These are phyloP conservation scores for Calameuta idolon DNA, from an alignment of 2,888 invertebrate genomes.

Conservation along the genomic window DNA sequence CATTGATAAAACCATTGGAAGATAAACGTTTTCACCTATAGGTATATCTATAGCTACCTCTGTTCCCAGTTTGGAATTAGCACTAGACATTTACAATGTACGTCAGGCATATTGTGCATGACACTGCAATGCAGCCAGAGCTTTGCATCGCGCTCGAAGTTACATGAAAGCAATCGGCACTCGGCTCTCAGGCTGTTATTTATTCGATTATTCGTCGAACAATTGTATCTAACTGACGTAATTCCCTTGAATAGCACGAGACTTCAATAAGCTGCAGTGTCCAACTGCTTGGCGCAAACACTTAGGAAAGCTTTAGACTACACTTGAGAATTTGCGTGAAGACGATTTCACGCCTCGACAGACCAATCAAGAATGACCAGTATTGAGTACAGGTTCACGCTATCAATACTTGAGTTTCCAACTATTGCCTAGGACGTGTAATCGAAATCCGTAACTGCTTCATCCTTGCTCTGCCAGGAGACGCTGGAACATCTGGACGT, in stretches of 20 bases:
- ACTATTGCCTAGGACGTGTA: not conserved
- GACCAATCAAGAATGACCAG: not conserved
- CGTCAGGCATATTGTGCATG: not conserved
- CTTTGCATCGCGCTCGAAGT: not conserved
- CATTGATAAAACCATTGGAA: not conserved
- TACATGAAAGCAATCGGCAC: not conserved
- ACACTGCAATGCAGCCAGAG: not conserved
- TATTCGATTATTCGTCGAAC: slow-evolving; percentile 33
- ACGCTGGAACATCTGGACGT: not conserved
- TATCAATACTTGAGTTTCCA: not conserved
- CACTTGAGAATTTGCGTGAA: not conserved
- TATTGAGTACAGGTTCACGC: not conserved
- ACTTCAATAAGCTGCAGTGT: not conserved
- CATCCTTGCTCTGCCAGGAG: not conserved
- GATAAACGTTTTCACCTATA: not conserved
- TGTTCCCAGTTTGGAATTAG: not conserved
- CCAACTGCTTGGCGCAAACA: not conserved
- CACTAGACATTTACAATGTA: not conserved
- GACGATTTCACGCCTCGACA: not conserved
- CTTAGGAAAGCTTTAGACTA: not conserved
- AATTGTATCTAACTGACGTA: slow-evolving; percentile 13
- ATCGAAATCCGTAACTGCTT: not conserved
- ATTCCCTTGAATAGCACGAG: not conserved
- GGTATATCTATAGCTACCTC: not conserved
- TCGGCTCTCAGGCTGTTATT: slow-evolving; percentile 27